These are phyloP conservation scores for Archocentrus centrarchus DNA, from an alignment of 2,113 vertebrate species.

Conservation along the genomic window DNA sequence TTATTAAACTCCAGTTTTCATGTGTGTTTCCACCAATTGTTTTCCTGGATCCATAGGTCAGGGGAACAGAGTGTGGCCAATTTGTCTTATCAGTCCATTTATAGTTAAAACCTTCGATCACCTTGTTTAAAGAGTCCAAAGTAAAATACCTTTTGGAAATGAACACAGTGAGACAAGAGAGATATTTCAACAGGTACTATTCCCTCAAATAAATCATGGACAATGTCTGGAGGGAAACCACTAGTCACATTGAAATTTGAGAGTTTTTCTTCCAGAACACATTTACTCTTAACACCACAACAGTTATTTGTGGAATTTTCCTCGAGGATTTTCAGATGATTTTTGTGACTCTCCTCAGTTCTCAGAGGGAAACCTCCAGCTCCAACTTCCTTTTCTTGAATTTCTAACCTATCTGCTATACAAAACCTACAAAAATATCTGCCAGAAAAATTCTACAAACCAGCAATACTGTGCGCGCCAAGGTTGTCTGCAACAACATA, in stretches of 20 bases:
- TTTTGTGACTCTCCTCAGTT: no score
- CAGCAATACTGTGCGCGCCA: no score
- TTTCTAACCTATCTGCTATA: no score
- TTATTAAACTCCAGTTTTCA: slow-evolving; percentile 17
- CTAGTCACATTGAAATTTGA: not conserved
- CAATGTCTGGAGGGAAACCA: not conserved
- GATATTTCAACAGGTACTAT: not conserved
- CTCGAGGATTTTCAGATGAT: no score
- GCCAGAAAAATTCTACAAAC: no score
- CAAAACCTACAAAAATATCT: no score
- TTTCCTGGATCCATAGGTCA: slow-evolving; percentile 21
- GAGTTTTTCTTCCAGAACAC: not conserved
- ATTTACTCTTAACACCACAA: not conserved
- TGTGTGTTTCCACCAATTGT: slow-evolving; percentile 23
- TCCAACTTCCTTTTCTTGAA: no score
- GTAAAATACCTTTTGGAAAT: slow-evolving; percentile 35
- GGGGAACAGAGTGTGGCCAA: slow-evolving; percentile 24
- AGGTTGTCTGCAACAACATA: no score
- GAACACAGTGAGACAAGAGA: not conserved
- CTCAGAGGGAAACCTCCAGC: no score
- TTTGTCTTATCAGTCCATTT: slow-evolving; percentile 45
- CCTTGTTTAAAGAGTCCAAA: slow-evolving; percentile 28
- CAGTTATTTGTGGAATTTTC: not conserved
- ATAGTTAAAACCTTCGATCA: slow-evolving; percentile 43
- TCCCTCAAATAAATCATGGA: not conserved